Evolutionary conservation across 2,888 invertebrate genomes (phyloP), one percentile per base, ranked within the genome.

Genomic region (Gandaritis pyraliata): DNA sequence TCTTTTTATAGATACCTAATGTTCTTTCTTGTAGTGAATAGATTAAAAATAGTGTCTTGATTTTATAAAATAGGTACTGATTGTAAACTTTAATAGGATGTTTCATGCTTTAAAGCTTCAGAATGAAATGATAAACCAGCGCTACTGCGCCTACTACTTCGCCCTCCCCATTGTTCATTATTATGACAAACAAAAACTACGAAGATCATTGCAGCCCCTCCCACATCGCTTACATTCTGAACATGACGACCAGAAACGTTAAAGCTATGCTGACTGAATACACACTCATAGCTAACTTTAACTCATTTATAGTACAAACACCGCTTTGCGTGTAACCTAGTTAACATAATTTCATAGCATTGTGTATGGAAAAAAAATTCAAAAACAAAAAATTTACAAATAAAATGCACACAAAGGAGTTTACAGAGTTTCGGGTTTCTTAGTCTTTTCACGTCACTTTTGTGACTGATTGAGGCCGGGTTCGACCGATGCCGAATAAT

Each of bases 161-260:
- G 59, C 68, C 60, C 52, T 48, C 68, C 60, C 64, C 66, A 69
- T 61, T 68, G 60, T 62, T 71, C 68, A 66, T 70, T 48, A 66
- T 67, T 68, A 71, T 68, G 69, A 65, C 62, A 70, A 72, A 69
- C 64, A 56, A 69, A 68, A 73, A 71, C 68, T 74, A 72, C 72
- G 72, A 72, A 73, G 73, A 82, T 76, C 77, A 76, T 78, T 23
- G 79, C 74, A 73, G 79, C 80, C 83, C 77, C 80, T 80, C 82
- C 85, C 80, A 66, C 58, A 67, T 52, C 54, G 43, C 30, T 45
- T 30, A 36, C 23, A 12, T 30, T 29, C 46, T 53, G 47, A 57
- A 57, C 61, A 56, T 62, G 38, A 46, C 33, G 2, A 43, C 15
- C 46, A 23, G 12, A 30, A 29, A 39, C 46, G 39, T 57, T 50